Evolutionary conservation across 2,797 vertebrate genomes (phyloP), one percentile per base, ranked within the genome.

Genomic region (Gambelia wislizenii): DNA sequence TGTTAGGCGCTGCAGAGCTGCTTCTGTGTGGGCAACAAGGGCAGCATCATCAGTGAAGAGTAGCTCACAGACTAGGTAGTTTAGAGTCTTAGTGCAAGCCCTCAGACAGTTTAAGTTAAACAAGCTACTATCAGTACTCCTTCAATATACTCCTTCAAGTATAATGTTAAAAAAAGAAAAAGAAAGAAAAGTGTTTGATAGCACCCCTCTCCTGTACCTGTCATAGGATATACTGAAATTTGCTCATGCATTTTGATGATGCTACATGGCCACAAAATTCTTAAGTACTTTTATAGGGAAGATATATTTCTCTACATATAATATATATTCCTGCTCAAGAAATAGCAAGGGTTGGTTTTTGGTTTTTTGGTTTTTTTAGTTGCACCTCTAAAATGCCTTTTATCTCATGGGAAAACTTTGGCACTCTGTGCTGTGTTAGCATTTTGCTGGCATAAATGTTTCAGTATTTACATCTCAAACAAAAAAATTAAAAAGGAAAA

Each of bases 61-160:
- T n/a, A n/a, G n/a, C n/a, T n/a, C n/a, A n/a, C n/a, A n/a, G n/a
- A n/a, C n/a, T n/a, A n/a, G n/a, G n/a, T n/a, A n/a, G n/a, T n/a
- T n/a, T n/a, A n/a, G n/a, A n/a, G n/a, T n/a, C n/a, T n/a, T n/a
- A n/a, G n/a, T n/a, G n/a, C n/a, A n/a, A n/a, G n/a, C n/a, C n/a
- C n/a, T n/a, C n/a, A n/a, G n/a, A n/a, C n/a, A n/a, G n/a, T n/a
- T n/a, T n/a, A n/a, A n/a, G n/a, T n/a, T n/a, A n/a, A n/a, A n/a
- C n/a, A n/a, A n/a, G n/a, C n/a, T n/a, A n/a, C n/a, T n/a, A n/a
- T n/a, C n/a, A n/a, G n/a, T n/a, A n/a, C n/a, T n/a, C n/a, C n/a
- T n/a, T n/a, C n/a, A n/a, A n/a, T n/a, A n/a, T n/a, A n/a, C n/a
- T 82, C 54, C 85, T 89, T 91, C 79, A 88, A 91, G 83, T 89